Evolutionary conservation across 2,888 invertebrate species (phyloP), one percentile per base, ranked within the genome.

Genomic region (Andrena bicolor): DNA sequence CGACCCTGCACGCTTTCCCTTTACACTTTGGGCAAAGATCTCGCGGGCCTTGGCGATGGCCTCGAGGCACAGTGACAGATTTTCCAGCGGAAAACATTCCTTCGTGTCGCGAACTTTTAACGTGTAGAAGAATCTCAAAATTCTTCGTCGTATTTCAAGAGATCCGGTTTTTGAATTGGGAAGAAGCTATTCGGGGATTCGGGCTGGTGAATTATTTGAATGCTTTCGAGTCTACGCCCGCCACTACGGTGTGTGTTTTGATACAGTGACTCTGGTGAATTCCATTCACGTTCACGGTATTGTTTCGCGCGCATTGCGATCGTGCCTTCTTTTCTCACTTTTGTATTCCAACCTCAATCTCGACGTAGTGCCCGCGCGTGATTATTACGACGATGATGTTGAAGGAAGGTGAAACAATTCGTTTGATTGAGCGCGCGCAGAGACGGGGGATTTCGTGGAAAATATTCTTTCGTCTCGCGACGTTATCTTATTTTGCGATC

Each of bases 261-360:
- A 10, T 23, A 20, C 28, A 32, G 13, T 30, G 30, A 30, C 60
- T 56, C 23, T 1, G n/a, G 30, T 8, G 30, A 41, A 48, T n/a
- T 16, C 8, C 30, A 60, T 60, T 60, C 60, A 32, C 48, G 48
- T 6, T 60, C 6, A 26, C 35, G 23, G 7, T 20, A 65, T 63
- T 53, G 10, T 53, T 16, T n/a, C 49, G 7, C 51, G 23, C 13
- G 10, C 32, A 13, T 30, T 30, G 49, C 7, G 23, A 48, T 1
- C 30, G 56, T 48, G 56, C 58, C 49, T 26, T 61, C 61, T 49
- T 4, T 30, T 51, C n/a, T 56, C 56, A 26, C 35, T 26, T 69
- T 48, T 48, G 16, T 13, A 48, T 74, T 41, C 74, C 53, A 30
- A 68, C 26, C 56, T 68, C 48, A 28, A 58, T 74, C 23, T 74